Percentiles rank a stretch among this genome's conserved stretches.
Conservation (phyloP, 2,888 invertebrate genomes). For the Pantelozetes paolii region DNA sequence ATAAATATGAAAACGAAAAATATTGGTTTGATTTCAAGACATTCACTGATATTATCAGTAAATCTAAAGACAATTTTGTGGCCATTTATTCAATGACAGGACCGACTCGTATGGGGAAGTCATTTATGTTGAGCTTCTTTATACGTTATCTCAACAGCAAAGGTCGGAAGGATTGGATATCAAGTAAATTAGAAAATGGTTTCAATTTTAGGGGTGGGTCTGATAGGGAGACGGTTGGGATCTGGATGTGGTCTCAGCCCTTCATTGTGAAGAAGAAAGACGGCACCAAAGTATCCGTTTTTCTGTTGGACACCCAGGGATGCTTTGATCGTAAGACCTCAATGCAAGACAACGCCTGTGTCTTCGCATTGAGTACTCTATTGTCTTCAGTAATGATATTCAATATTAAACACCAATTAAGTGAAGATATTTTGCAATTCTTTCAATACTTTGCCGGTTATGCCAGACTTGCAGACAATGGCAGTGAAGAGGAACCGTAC, state of each 20-base stretch:
- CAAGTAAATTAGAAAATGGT: background rate
- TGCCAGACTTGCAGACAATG: constrained; percentile 85
- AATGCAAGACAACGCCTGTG: constrained; percentile 93
- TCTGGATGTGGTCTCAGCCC: constrained; percentile 91
- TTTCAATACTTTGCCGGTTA: constrained; percentile 91
- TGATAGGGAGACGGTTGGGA: constrained; percentile 94
- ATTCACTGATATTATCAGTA: too few relatives aligned
- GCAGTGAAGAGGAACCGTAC: constrained; percentile 70
- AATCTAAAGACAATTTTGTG: constrained; percentile 20
- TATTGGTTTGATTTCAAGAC: too few relatives aligned
- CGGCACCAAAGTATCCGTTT: constrained; percentile 63
- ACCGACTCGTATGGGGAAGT: constrained; percentile 49
- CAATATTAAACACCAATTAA: constrained; percentile 91
- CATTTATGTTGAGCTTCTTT: constrained; percentile 48
- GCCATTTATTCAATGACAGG: constrained; percentile 48
- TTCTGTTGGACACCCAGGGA: constrained; percentile 76
- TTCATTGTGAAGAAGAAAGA: constrained; percentile 62
- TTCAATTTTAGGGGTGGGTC: constrained; percentile 94
- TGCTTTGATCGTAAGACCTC: constrained; percentile 97
- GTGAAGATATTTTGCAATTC: constrained; percentile 88
- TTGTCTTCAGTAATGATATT: constrained; percentile 70
- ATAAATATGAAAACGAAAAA: too few relatives aligned
- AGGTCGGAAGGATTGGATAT: constrained; percentile 41
- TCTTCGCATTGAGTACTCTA: constrained; percentile 97
- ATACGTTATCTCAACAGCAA: constrained; percentile 47